Evolutionary conservation across 2,888 invertebrate genomes (phyloP).

Genomic region (Nesidiocoris tenuis): DNA sequence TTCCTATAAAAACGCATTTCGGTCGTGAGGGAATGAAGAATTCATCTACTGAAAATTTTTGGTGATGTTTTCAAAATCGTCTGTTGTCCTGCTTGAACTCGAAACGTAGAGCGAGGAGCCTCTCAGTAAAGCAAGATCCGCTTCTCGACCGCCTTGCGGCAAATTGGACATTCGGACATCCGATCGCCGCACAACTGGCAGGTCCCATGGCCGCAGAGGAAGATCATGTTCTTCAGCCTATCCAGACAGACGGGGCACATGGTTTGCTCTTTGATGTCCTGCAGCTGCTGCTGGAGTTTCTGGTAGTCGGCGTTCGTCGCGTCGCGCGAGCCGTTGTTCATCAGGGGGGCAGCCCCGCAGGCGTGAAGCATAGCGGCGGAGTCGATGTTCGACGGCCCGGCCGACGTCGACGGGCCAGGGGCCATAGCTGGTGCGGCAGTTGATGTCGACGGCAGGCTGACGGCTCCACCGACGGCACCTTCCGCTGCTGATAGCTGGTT

Average conservation of each 20-base stretch:
- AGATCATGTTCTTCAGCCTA: constrained; percentile 97
- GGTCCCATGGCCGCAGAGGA: constrained; percentile 95
- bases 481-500: constrained; percentile 30
- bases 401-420: constrained; percentile 33
- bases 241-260: constrained; percentile 98
- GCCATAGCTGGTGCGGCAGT: constrained; percentile 5
- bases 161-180: constrained; percentile 96
- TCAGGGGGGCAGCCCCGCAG: constrained; percentile 54
- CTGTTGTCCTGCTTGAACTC: too few species aligned
- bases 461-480: constrained; percentile 14
- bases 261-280: constrained; percentile 92
- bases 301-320: constrained; percentile 76
- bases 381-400: constrained; percentile 38
- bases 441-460: constrained; percentile 21
- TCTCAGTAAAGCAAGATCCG: constrained; percentile 79
- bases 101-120: too few species aligned
- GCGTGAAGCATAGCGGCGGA: constrained; percentile 36
- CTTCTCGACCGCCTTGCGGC: constrained; percentile 93
- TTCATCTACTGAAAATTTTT: too few species aligned
- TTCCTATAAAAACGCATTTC: too few species aligned
- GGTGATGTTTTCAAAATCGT: too few species aligned
- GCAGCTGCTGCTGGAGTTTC: constrained; percentile 88
- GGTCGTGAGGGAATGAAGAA: too few species aligned
- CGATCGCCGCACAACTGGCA: constrained; percentile 99
- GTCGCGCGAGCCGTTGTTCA: constrained; percentile 70